phyloP scores from a whole-genome alignment of 2,113 vertebrate genomes.

The Sus scrofa region T2T-Sscrofa CM000827.6:107930501-107931000 shows the following conservation, averaged over 20 bases:
- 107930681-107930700: neutral
- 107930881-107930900: neutral
- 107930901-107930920: neutral
- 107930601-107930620: neutral
- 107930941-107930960: slow-evolving; percentile 21
- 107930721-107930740: fast-evolving
- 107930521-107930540: neutral
- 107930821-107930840: neutral
- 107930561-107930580: neutral
- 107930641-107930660: neutral
- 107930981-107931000: slow-evolving; percentile 7
- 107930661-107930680: neutral
- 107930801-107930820: neutral
- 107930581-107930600: neutral
- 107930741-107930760: fast-evolving
- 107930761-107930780: too few relatives aligned
- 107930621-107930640: slow-evolving; percentile 16
- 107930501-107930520: slow-evolving; percentile 78
- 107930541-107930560: fast-evolving
- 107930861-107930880: neutral
- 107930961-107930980: slow-evolving; percentile 49
- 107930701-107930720: neutral
- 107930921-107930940: slow-evolving; percentile 48
- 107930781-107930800: neutral
- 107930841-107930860: neutral